A percentile compares a stretch with the other conserved stretches of the same genome.
phyloP scores from a whole-genome alignment of 2,797 vertebrate genomes.

The Melanitta fusca region DNA sequence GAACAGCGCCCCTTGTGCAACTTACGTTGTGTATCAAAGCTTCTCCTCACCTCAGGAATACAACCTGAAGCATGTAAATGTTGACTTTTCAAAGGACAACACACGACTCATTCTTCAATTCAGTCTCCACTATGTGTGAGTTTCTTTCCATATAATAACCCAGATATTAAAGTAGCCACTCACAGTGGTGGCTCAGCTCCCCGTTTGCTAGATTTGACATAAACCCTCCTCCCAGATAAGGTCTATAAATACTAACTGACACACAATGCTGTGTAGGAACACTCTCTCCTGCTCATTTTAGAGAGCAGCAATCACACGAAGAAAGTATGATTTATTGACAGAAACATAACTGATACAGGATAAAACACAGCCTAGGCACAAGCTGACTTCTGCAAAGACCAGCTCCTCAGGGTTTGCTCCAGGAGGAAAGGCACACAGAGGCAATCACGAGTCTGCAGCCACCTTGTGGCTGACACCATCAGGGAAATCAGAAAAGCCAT shows the following conservation, averaged over 20 bases:
- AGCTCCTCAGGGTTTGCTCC: fast-evolving
- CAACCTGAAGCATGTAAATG: background rate
- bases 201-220: background rate
- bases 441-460: background rate
- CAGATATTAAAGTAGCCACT: background rate
- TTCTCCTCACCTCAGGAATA: background rate
- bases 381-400: background rate
- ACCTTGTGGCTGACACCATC: background rate
- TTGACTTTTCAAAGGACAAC: background rate
- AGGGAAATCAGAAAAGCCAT: background rate
- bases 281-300: background rate
- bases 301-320: fast-evolving
- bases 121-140: fast-evolving
- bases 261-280: background rate
- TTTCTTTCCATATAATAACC: background rate
- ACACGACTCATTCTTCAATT: background rate
- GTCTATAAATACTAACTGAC: background rate
- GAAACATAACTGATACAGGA: background rate
- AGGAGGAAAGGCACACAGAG: background rate
- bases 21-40: background rate
- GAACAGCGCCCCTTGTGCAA: background rate
- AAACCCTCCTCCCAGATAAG: background rate
- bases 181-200: background rate
- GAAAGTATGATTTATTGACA: background rate
- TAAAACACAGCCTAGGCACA: background rate